Evolutionary conservation across 1,140 invertebrate genomes (phyloP), one percentile per base, ranked within the genome.

Genomic region (Polypedilum vanderplanki): DNA sequence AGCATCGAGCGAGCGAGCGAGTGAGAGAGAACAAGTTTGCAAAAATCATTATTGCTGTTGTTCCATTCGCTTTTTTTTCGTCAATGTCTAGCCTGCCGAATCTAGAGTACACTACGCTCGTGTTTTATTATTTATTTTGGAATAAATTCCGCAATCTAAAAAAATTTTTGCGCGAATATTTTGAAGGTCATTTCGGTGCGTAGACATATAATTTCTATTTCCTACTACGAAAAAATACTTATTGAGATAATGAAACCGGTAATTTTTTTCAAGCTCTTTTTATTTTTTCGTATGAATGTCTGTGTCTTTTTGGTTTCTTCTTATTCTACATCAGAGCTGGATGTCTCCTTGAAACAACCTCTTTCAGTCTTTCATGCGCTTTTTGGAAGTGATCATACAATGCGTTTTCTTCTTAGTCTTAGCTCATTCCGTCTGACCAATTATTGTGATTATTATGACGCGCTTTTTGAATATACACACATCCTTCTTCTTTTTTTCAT

Each of bases 261-360:
- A 57, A n/a, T 57, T 12, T 15, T 46, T 57, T 57, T 57, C 46
- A 57, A 57, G 46, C 12, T 33, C 24, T 33, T 33, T 33, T 33
- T 33, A 33, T 33, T 33, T 33, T 33, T 57, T 57, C 12, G 3
- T 15, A n/a, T 57, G 46, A 3, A n/a, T 57, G 46, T n/a, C 46
- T 57, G 41, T 33, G 24, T 33, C 40, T 46, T 46, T 46, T 57
- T 57, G 46, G 46, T 3, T 12, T 57, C n/a, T 57, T 57, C 3
- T 57, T 57, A 4, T 57, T 57, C n/a, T n/a, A 57, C 41, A 46
- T 12, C 8, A 57, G 10, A 8, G 10, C 46, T 12, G 24, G 24
- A 33, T 33, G 24, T 70, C 65, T 70, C 65, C 65, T 70, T 70
- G 65, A 20, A 70, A 70, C 20, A 22, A 70, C 65, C 65, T 70